A percentile compares a stretch with the other conserved stretches of the same genome.
phyloP scores from a whole-genome alignment of 2,113 vertebrate genomes.

The Arenaria interpres region DNA sequence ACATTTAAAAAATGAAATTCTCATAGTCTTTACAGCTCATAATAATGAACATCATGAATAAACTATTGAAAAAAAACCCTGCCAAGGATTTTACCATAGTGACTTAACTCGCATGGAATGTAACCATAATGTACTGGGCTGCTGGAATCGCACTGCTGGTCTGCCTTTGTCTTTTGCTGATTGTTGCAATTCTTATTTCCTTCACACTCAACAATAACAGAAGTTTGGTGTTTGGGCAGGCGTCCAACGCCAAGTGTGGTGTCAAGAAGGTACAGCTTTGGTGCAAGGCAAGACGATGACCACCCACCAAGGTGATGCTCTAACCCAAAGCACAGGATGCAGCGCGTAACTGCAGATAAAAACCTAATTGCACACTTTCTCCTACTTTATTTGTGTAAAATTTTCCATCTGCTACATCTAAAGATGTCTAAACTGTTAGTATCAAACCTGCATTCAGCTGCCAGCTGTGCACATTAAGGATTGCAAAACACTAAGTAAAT shows the following conservation, averaged over 20 bases:
- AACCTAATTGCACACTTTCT: slow-evolving; percentile 89
- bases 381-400: slow-evolving; percentile 90
- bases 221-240: slow-evolving; percentile 78
- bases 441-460: slow-evolving; percentile 89
- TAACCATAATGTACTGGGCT: slow-evolving; percentile 76
- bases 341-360: slow-evolving; percentile 82
- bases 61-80: slow-evolving; percentile 77
- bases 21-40: slow-evolving; percentile 84
- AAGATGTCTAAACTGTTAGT: slow-evolving; percentile 91
- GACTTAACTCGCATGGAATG: slow-evolving; percentile 80
- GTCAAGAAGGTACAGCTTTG: slow-evolving; percentile 79
- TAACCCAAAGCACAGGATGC: slow-evolving; percentile 79
- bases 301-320: slow-evolving; percentile 85
- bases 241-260: slow-evolving; percentile 74
- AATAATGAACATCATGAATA: slow-evolving; percentile 86
- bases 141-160: slow-evolving; percentile 68
- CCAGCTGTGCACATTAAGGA: slow-evolving; percentile 90
- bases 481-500: slow-evolving; percentile 87
- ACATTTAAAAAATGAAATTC: slow-evolving; percentile 84
- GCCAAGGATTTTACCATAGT: slow-evolving; percentile 81
- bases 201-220: slow-evolving; percentile 76
- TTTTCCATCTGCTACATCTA: slow-evolving; percentile 90
- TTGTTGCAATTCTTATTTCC: slow-evolving; percentile 75
- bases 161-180: slow-evolving; percentile 78
- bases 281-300: slow-evolving; percentile 72